A percentile compares a stretch with the other conserved stretches of the same genome.
Conservation (phyloP, 2,113 vertebrate genomes). For the Salvelinus fontinalis region DNA sequence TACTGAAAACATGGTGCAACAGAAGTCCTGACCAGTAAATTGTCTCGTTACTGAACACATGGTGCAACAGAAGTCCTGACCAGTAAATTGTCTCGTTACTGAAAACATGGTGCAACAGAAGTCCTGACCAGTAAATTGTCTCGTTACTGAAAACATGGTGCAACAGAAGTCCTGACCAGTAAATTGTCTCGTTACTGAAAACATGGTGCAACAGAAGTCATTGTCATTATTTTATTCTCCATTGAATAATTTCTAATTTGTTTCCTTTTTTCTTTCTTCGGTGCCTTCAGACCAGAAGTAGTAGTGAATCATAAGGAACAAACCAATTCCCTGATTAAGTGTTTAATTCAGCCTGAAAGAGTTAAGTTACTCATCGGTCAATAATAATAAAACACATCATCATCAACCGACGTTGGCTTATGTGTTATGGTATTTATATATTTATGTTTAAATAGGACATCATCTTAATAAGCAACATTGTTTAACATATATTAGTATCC, state of each 20-base stretch:
- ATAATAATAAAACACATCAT: conserved; percentile 32
- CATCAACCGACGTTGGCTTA: conserved; percentile 64
- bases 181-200: conserved; percentile 32
- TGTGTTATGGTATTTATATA: conserved; percentile 75
- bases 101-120: no score
- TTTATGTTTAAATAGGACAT: conserved; percentile 68
- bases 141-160: no score
- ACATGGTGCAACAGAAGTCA: conserved; percentile 46
- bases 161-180: not conserved
- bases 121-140: not conserved
- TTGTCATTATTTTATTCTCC: conserved; percentile 76
- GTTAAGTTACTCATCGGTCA: conserved; percentile 64
- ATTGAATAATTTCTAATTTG: conserved; percentile 71
- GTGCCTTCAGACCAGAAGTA: conserved; percentile 71
- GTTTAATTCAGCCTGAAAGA: conserved; percentile 69
- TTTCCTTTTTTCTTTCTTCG: conserved; percentile 25
- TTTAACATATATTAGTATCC: conserved; percentile 74
- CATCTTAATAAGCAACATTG: conserved; percentile 69
- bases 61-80: conserved; percentile 26
- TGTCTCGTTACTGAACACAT: conserved; percentile 41
- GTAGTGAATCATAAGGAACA: conserved; percentile 74
- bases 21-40: not conserved
- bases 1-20: no score
- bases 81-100: not conserved
- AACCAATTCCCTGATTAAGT: conserved; percentile 71